A percentile compares a stretch with the other conserved stretches of the same genome.
These are phyloP conservation scores for Drosophila azteca DNA, from an alignment of 1,140 invertebrate species.

Conservation along the genomic window DNA sequence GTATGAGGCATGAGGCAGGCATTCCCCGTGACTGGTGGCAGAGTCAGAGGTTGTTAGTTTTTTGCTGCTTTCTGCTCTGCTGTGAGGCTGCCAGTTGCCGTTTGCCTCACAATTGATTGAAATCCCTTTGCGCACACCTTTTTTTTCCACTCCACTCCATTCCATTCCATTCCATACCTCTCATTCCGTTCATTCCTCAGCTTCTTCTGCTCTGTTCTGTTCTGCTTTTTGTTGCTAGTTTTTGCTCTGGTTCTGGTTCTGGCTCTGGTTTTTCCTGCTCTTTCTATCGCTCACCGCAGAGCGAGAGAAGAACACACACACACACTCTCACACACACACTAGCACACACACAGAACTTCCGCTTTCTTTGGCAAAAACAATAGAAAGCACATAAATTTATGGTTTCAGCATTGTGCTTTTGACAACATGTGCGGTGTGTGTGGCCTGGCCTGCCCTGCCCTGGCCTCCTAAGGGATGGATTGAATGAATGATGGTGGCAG, in stretches of 20 bases:
- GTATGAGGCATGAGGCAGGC: too few species aligned
- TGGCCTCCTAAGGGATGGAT: conserved; percentile 16
- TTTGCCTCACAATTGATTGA: conserved; percentile 76
- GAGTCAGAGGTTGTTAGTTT: conserved; percentile 63
- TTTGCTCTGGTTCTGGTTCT: conserved; percentile 23
- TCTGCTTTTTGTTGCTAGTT: conserved; percentile 33
- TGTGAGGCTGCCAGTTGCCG: conserved; percentile 39
- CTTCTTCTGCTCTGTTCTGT: background rate
- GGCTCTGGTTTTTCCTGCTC: conserved; percentile 7
- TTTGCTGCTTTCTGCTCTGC: conserved; percentile 47
- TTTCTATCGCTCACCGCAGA: conserved; percentile 15
- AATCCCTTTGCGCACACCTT: conserved; percentile 78
- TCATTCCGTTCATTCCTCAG: too few species aligned
- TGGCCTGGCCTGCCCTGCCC: conserved; percentile 40
- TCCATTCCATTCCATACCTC: too few species aligned
- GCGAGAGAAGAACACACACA: conserved; percentile 38
- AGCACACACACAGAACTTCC: conserved; percentile 54
- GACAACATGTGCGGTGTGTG: conserved; percentile 65
- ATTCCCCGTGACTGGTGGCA: background rate
- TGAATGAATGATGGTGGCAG: background rate
- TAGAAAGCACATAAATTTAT: conserved; percentile 82
- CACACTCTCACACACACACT: conserved; percentile 30
- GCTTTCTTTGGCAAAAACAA: conserved; percentile 82
- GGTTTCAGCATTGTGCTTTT: conserved; percentile 82
- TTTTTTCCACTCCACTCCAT: conserved; percentile 32